Evolutionary conservation across 2,797 vertebrate genomes (phyloP).

Genomic region (Takifugu rubripes): DNA sequence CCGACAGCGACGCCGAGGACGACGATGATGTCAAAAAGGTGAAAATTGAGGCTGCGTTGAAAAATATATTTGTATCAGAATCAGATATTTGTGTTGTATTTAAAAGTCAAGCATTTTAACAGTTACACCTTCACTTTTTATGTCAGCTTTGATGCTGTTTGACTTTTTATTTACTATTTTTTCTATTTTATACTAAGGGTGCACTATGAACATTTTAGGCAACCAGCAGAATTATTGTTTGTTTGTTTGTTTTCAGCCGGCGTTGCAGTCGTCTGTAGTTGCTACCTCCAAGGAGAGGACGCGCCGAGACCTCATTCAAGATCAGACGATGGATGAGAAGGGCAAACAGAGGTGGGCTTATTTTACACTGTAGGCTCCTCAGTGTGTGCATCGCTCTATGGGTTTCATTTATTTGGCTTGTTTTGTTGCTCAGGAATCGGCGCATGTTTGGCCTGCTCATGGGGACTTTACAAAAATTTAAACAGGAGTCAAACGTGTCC

Average conservation of each 20-base stretch:
- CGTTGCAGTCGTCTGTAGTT: conserved; percentile 98
- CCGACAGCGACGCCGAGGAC: conserved; percentile 97
- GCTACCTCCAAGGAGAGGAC: conserved; percentile 99
- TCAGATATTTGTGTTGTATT: background rate
- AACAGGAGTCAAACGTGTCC: conserved; percentile 94
- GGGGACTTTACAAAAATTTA: conserved; percentile 99
- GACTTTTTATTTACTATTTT: too few species aligned
- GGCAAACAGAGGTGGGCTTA: conserved; percentile 89
- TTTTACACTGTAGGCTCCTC: too few species aligned
- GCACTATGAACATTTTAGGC: too few species aligned
- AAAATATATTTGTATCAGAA: background rate
- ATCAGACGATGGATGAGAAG: conserved; percentile 98
- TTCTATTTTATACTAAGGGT: too few species aligned
- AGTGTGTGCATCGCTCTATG: background rate
- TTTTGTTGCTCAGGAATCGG: conserved; percentile 84
- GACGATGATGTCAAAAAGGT: conserved; percentile 92
- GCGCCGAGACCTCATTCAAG: conserved; percentile 98
- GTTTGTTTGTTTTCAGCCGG: conserved; percentile 75
- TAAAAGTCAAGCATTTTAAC: background rate
- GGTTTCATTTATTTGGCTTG: background rate
- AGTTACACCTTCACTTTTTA: background rate
- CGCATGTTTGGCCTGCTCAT: conserved; percentile 99
- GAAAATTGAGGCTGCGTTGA: background rate
- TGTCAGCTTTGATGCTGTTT: too few species aligned
- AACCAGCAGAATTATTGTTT: background rate